Evolutionary conservation across 2,113 vertebrate genomes (phyloP).

Genomic region (Eonycteris spelaea): DNA sequence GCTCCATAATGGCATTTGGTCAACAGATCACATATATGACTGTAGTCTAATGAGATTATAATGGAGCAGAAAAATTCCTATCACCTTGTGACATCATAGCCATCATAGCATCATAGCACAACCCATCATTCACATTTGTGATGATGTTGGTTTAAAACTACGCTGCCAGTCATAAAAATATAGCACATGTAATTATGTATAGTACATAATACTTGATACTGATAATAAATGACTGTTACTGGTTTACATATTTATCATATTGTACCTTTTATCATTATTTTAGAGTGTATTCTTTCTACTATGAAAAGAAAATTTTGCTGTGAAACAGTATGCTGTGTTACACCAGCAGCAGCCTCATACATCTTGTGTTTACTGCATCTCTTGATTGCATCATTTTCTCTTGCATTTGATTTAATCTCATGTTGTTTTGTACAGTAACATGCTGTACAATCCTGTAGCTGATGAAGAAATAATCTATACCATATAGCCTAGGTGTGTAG

Average conservation of each 20-base stretch:
- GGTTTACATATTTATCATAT: not conserved
- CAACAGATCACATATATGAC: not conserved
- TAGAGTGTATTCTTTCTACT: not conserved
- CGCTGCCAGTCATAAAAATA: not conserved
- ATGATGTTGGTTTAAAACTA: not conserved
- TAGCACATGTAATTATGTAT: not conserved
- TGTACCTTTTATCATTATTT: not conserved
- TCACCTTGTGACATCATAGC: not conserved
- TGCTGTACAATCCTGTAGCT: not conserved
- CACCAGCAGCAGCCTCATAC: not conserved
- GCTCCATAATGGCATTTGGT: not conserved
- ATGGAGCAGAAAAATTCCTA: not conserved
- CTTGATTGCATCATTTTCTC: too few relatives aligned
- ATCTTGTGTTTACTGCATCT: not conserved
- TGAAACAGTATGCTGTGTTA: not conserved
- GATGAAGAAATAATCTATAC: not conserved
- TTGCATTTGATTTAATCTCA: not conserved
- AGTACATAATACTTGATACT: not conserved
- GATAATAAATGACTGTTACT: not conserved
- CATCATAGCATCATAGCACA: too few relatives aligned
- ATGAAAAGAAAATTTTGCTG: not conserved
- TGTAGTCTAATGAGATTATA: not conserved
- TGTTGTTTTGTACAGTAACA: not conserved
- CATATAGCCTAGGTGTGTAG: too few relatives aligned
- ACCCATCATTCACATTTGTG: not conserved